Conservation (phyloP, 2,113 vertebrate species). For the Zeus faber region DNA sequence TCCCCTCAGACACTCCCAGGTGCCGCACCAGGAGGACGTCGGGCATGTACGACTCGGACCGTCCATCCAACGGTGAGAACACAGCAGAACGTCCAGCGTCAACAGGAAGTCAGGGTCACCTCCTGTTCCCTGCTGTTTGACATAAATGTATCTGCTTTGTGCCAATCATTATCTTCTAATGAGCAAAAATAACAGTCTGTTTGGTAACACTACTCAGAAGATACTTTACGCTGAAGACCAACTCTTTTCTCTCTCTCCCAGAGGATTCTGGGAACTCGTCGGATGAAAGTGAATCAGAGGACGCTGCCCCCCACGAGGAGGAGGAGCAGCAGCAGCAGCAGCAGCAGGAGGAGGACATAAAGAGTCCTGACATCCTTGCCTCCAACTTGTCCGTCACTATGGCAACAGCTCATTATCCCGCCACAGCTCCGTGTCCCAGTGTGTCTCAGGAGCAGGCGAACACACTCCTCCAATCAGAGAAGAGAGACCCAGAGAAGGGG, state of each 20-base stretch:
- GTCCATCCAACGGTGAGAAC: conserved; percentile 77
- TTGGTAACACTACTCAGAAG: too few relatives aligned
- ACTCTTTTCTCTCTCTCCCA: too few relatives aligned
- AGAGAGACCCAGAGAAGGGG: conserved; percentile 31
- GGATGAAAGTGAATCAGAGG: conserved; percentile 74
- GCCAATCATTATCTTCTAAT: too few relatives aligned
- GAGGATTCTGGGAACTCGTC: conserved; percentile 77
- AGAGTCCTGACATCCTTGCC: not conserved
- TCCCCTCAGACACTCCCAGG: conserved; percentile 66
- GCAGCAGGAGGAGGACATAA: conserved; percentile 41
- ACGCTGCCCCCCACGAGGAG: conserved; percentile 51
- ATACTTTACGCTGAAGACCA: too few relatives aligned
- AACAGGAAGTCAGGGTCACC: too few relatives aligned
- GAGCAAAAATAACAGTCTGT: too few relatives aligned
- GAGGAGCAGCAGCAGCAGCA: conserved; percentile 38
- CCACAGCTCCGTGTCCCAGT: conserved; percentile 68
- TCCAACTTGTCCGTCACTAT: not conserved
- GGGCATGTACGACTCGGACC: conserved; percentile 81
- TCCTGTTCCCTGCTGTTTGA: not conserved
- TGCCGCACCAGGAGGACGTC: conserved; percentile 78
- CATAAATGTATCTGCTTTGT: too few relatives aligned
- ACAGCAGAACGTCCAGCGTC: too few relatives aligned
- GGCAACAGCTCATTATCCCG: conserved; percentile 26
- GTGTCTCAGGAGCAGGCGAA: conserved; percentile 57
- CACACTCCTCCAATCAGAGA: conserved; percentile 31